Evolutionary conservation across 2,797 vertebrate genomes (phyloP).

Genomic region (Coreius guichenoti): DNA sequence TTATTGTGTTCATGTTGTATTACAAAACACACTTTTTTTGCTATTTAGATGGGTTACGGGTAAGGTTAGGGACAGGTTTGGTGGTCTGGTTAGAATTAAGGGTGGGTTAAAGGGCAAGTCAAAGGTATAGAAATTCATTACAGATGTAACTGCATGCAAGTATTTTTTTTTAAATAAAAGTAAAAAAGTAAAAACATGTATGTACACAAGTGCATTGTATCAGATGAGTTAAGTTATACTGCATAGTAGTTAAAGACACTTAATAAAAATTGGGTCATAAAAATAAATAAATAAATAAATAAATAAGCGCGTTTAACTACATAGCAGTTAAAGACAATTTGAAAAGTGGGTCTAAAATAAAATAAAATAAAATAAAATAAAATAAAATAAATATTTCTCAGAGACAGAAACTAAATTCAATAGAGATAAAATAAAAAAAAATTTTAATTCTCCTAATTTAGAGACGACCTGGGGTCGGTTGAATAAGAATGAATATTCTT

Average conservation of each 20-base stretch:
- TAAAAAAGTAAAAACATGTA: not conserved
- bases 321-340: not conserved
- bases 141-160: not conserved
- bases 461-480: not conserved
- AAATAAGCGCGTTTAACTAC: not conserved
- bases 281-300: not conserved
- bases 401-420: not conserved
- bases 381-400: not conserved
- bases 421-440: not conserved
- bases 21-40: not conserved
- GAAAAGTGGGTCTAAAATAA: not conserved
- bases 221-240: not conserved
- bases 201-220: not conserved
- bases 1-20: not conserved
- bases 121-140: not conserved
- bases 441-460: not conserved
- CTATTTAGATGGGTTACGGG: not conserved
- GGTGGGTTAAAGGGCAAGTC: not conserved
- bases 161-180: not conserved
- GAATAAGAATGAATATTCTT: not conserved
- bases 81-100: not conserved
- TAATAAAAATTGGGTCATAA: not conserved
- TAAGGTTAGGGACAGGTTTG: not conserved
- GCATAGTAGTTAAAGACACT: not conserved
- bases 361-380: not conserved